Evolutionary conservation across 2,797 vertebrate genomes (phyloP).

Genomic region (Synaphobranchus kaupii): DNA sequence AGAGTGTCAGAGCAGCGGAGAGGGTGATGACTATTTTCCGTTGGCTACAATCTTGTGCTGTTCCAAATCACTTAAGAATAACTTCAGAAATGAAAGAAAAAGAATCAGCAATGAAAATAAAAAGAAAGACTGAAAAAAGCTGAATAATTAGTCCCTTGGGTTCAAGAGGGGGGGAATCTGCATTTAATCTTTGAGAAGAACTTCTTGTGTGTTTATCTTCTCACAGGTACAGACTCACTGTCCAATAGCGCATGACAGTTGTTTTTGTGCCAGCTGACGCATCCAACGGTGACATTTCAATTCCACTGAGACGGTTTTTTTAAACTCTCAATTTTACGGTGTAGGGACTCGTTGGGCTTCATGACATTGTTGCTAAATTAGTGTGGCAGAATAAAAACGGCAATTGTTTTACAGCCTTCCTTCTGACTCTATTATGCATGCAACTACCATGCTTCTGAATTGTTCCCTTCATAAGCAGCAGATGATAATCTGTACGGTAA

Average conservation of each 20-base stretch:
- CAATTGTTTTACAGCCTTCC: neutral
- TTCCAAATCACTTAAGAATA: neutral
- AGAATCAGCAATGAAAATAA: neutral
- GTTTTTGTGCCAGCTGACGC: neutral
- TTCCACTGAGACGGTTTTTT: neutral
- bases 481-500: neutral
- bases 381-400: neutral
- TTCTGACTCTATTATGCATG: neutral
- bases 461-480: neutral
- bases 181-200: slow-evolving; percentile 10
- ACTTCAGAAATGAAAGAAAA: no score
- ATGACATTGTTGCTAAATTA: neutral
- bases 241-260: neutral
- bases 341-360: neutral
- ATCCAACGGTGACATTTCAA: neutral
- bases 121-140: neutral
- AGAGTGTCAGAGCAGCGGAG: neutral
- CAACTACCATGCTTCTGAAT: neutral
- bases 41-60: neutral
- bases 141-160: slow-evolving; percentile 5
- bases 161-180: neutral
- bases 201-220: neutral
- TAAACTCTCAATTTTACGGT: neutral
- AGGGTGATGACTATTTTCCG: neutral
- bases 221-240: neutral